Conservation (phyloP, 2,113 vertebrate genomes). For the Cygnus buccinator region DNA sequence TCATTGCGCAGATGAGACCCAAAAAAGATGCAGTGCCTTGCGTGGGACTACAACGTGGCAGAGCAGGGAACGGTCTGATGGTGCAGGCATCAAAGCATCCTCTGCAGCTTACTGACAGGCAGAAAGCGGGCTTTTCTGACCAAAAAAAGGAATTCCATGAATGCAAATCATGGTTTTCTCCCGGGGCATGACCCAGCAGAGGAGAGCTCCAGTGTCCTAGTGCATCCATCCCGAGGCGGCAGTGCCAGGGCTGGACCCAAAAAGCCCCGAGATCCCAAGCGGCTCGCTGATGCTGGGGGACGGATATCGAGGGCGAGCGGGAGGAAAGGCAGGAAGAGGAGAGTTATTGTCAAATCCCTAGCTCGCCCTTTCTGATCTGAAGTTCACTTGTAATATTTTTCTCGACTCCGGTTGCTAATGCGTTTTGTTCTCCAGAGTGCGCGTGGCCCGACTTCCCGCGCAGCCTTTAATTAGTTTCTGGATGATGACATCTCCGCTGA, state of each 20-base stretch:
- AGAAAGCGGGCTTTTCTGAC: neutral
- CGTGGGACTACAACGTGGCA: neutral
- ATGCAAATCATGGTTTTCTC: neutral
- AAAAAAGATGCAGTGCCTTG: neutral
- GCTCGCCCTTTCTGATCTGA: slow-evolving; percentile 73
- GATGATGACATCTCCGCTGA: slow-evolving; percentile 79
- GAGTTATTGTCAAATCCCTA: slow-evolving; percentile 67
- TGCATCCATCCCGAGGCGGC: neutral
- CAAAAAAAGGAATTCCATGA: neutral
- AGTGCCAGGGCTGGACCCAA: neutral
- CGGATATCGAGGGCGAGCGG: neutral
- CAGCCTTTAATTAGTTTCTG: slow-evolving; percentile 85
- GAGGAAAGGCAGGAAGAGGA: neutral
- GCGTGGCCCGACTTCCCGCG: slow-evolving; percentile 70
- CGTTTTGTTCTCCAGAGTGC: slow-evolving; percentile 77
- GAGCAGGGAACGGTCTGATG: neutral
- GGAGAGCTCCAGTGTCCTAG: neutral
- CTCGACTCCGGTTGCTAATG: slow-evolving; percentile 70
- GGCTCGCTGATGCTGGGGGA: neutral
- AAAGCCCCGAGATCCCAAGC: accelerated
- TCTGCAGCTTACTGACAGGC: neutral
- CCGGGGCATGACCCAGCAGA: accelerated
- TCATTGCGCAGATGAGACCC: neutral
- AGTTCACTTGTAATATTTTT: slow-evolving; percentile 78
- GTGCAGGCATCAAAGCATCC: neutral